These are phyloP conservation scores for Xylocopa sonorina DNA, from an alignment of 1,140 invertebrate species.

Conservation along the genomic window DNA sequence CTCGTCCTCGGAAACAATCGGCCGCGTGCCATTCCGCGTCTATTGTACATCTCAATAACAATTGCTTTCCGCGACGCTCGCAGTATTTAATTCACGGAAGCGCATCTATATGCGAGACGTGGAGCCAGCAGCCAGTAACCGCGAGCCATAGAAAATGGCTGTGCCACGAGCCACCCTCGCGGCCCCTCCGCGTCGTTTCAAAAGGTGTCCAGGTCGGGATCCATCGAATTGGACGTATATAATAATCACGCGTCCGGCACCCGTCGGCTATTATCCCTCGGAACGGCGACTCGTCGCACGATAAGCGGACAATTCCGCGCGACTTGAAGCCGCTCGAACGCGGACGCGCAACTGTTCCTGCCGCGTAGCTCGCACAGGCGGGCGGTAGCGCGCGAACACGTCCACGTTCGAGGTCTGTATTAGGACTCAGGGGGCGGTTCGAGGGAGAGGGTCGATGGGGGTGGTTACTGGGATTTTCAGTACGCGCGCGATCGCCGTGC, in stretches of 20 bases:
- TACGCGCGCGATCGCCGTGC: conserved; percentile 73
- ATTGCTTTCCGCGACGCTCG: conserved; percentile 1
- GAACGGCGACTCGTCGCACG: not conserved
- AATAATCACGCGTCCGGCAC: not conserved
- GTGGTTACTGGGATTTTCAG: conserved; percentile 71
- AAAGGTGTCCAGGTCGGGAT: not conserved
- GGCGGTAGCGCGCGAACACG: not conserved
- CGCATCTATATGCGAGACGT: too few relatives aligned
- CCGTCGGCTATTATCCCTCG: not conserved
- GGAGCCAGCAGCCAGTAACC: not conserved
- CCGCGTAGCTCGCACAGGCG: conserved; percentile 27
- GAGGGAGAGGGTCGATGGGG: conserved; percentile 62
- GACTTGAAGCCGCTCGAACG: not conserved
- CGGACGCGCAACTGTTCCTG: not conserved
- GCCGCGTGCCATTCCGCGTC: not conserved
- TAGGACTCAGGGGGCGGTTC: conserved; percentile 47
- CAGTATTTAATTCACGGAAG: conserved; percentile 15
- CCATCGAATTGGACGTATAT: too few relatives aligned
- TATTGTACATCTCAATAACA: not conserved
- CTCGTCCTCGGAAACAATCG: too few relatives aligned
- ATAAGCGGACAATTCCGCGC: conserved; percentile 3
- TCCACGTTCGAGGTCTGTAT: conserved; percentile 43
- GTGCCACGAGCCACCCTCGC: not conserved
- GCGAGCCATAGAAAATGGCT: not conserved
- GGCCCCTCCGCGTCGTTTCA: too few relatives aligned